phyloP scores from a whole-genome alignment of 2,888 invertebrate species.

The Habroteleia sp. region DNA sequence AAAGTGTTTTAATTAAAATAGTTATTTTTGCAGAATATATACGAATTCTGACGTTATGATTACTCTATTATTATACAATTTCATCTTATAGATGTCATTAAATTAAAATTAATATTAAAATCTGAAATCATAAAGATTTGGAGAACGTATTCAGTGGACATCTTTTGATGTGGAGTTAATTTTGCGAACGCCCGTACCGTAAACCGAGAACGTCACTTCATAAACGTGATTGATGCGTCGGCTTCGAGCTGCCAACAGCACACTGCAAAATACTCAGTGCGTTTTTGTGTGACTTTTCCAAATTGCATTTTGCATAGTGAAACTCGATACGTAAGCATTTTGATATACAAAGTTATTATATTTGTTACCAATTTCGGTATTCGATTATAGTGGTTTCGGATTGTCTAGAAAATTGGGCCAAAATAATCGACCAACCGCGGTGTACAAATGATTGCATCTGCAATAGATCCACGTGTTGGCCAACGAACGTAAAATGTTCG shows the following conservation, averaged over 20 bases:
- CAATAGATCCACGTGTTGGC: too few species aligned
- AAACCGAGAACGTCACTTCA: slow-evolving; percentile 23
- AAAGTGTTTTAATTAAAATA: too few species aligned
- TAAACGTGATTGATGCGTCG: slow-evolving; percentile 40
- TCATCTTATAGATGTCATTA: too few species aligned
- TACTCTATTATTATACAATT: too few species aligned
- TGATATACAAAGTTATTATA: neutral
- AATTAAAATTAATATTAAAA: too few species aligned
- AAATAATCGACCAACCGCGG: neutral
- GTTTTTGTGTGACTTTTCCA: slow-evolving; percentile 12
- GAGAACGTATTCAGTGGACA: neutral
- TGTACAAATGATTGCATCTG: too few species aligned
- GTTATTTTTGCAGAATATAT: too few species aligned
- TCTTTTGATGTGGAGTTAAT: slow-evolving; percentile 26
- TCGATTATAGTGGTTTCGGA: neutral
- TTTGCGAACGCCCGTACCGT: slow-evolving; percentile 14
- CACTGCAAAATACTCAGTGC: slow-evolving; percentile 8
- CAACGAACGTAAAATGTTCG: too few species aligned
- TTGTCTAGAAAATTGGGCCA: neutral
- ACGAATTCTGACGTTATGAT: too few species aligned
- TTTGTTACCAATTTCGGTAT: slow-evolving; percentile 1
- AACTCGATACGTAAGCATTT: slow-evolving; percentile 16
- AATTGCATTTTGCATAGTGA: slow-evolving; percentile 17
- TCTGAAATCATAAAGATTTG: slow-evolving; percentile 6
- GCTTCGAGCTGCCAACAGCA: slow-evolving; percentile 25